Evolutionary conservation across 2,888 invertebrate species (phyloP).

Genomic region (Sclerodermus sp.): DNA sequence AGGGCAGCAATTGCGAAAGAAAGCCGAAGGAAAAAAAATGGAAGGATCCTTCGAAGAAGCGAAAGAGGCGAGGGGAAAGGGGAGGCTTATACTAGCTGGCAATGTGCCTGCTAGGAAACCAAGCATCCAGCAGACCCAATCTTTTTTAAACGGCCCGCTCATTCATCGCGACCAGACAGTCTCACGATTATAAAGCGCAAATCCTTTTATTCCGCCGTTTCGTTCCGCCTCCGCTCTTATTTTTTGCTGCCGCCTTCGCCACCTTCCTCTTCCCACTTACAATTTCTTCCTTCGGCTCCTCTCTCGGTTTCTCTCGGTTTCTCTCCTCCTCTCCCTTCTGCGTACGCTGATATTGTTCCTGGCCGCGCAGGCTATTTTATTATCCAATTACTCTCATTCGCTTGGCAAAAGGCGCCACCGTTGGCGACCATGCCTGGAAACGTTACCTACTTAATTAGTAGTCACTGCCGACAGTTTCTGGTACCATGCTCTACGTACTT

Average conservation of each 20-base stretch:
- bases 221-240: constrained; percentile 39
- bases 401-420: constrained; percentile 26
- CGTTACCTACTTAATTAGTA: constrained; percentile 36
- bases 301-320: neutral
- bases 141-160: constrained; percentile 48
- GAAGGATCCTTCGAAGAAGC: too few relatives aligned
- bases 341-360: constrained; percentile 36
- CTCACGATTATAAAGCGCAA: constrained; percentile 53
- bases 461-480: constrained; percentile 23
- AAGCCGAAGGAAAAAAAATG: too few relatives aligned
- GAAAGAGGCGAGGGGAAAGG: too few relatives aligned
- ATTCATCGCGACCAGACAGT: constrained; percentile 50
- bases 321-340: constrained; percentile 3
- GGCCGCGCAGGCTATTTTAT: constrained; percentile 35
- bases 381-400: constrained; percentile 42
- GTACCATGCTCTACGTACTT: constrained; percentile 2
- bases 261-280: constrained; percentile 9
- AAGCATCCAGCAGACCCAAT: constrained; percentile 43
- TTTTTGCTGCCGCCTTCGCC: constrained; percentile 31
- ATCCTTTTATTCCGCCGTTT: constrained; percentile 48
- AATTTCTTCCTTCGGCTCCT: constrained; percentile 4
- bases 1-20: too few relatives aligned
- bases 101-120: constrained; percentile 39
- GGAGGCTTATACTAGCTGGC: constrained; percentile 21
- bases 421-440: constrained; percentile 19